Base-by-base conservation (phyloP, 2,888 invertebrate species). In the Ferrisia virgata region DNA sequence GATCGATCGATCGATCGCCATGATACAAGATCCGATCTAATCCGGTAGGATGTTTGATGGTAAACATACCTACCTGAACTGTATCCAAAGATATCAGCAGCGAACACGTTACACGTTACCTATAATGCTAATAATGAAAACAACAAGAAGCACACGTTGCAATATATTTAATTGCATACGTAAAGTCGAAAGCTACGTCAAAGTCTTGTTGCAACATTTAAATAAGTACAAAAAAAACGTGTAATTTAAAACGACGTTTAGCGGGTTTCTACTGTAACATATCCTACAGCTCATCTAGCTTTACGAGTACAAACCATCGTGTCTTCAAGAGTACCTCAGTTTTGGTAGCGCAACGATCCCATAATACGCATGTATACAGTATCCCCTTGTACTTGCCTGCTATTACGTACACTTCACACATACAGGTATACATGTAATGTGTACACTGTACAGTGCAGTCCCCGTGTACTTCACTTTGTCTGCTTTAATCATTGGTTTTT, bases 161-260 rank as follows among this genome's bases (percentile, higher is more conserved):
- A 76, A 76, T 76, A n/a, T n/a, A 76, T 76, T 76, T 76, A 76
- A 76, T 76, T 76, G 72, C 18, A 76, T 8, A 13, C n/a, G 72
- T 36, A 36, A 76, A 76, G 72, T 33, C 33, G 72, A 76, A 76
- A 36, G 33, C 72, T 76, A 36, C 18, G 22, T 72, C 33, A 72
- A 76, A 76, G 72, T 9, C 72, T 76, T 76, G 72, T 76, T 4
- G 0, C 8, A 18, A 36, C 72, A 18, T 76, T 76, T 11, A 43
- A 15, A 15, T 43, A 64, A 28, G 2, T 28, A 15, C 13, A 64
- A 28, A 64, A 39, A 39, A 64, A 76, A 76, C 72, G 72, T 76
- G 72, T 76, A 76, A 76, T 76, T 76, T 76, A 36, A 76, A 76
- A 76, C 36, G 72, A 76, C 72, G 28, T 76, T 76, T 76, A 36